Base-by-base conservation (phyloP, 2,888 invertebrate genomes). In the Fabriciana adippe region DNA sequence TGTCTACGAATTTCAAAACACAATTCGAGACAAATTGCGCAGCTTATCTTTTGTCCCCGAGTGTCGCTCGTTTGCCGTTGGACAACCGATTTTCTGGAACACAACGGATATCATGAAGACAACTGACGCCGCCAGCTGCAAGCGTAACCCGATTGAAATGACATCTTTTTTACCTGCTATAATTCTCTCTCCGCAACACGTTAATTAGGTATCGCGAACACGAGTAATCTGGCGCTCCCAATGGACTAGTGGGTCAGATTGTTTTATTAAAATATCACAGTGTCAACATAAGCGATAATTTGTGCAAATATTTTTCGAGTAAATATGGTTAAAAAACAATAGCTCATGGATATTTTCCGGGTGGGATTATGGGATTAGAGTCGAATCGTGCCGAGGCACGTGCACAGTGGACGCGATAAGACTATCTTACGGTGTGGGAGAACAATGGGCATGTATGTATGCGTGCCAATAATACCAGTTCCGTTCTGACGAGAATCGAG, bases 311-410 rank as follows among this genome's bases (percentile, higher is more conserved):
- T 75, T 76, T 77, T 79, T 81, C 79, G 78, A 76, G 84, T 82
- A 86, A 87, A 89, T 85, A 86, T 81, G 76, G 81, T 85, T 78
- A 79, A 78, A 85, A 84, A 89, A 90, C 89, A 90, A 87, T 87
- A 85, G 83, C 78, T 86, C 87, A 87, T 85, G 85, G 83, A 81
- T 86, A 72, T 87, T 89, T 90, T 89, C 89, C 88, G 87, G 86
- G 85, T 86, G 70, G 87, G 90, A 89, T 91, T 89, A 90, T 80
- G 79, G 84, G 87, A 88, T 90, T 89, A 89, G 79, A 79, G 74
- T 60, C 73, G 76, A 80, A 81, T 78, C 76, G 78, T 76, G 74
- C 75, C 74, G 73, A 72, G 79, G 85, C 89, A 86, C 86, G 88
- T 85, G 87, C 84, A 78, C 61, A 67, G 65, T 70, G 73, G 73